These are phyloP conservation scores for Nerophis lumbriciformis DNA, from an alignment of 2,113 vertebrate genomes.

Conservation along the genomic window DNA sequence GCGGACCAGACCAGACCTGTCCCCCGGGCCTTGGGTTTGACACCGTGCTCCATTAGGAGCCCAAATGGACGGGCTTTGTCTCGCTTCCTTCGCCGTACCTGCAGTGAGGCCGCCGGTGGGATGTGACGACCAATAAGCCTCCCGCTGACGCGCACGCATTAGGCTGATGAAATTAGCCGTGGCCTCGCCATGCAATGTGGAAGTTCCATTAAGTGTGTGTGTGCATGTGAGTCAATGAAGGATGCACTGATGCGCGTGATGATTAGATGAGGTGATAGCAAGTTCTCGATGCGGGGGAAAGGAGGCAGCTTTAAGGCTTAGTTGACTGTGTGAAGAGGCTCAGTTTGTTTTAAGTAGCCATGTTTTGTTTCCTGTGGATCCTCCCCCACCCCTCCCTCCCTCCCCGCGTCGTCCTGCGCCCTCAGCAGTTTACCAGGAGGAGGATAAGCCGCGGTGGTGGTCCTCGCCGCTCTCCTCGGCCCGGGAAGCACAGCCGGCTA, in stretches of 20 bases:
- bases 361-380: slow-evolving; percentile 51
- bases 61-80: background rate
- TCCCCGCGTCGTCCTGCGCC: slow-evolving; percentile 44
- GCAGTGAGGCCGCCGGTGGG: background rate
- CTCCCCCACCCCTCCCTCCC: slow-evolving; percentile 24
- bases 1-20: no score
- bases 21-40: no score
- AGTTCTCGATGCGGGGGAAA: background rate
- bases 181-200: slow-evolving; percentile 29
- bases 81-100: background rate
- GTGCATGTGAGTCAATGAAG: slow-evolving; percentile 32
- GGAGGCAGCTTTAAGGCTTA: slow-evolving; percentile 42
- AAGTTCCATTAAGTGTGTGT: slow-evolving; percentile 5
- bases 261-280: background rate
- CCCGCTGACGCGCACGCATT: slow-evolving; percentile 50
- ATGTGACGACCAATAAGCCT: slow-evolving; percentile 39
- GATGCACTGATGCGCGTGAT: slow-evolving; percentile 5
- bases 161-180: slow-evolving; percentile 53
- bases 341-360: slow-evolving; percentile 44
- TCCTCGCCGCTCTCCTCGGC: slow-evolving; percentile 40
- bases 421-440: slow-evolving; percentile 57
- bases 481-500: slow-evolving; percentile 42
- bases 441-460: slow-evolving; percentile 58
- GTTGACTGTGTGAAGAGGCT: slow-evolving; percentile 39
- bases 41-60: no score